A percentile compares a stretch with the other conserved stretches of the same genome.
Conservation (phyloP, 2,888 invertebrate genomes). For the Dynastes tityus region DNA sequence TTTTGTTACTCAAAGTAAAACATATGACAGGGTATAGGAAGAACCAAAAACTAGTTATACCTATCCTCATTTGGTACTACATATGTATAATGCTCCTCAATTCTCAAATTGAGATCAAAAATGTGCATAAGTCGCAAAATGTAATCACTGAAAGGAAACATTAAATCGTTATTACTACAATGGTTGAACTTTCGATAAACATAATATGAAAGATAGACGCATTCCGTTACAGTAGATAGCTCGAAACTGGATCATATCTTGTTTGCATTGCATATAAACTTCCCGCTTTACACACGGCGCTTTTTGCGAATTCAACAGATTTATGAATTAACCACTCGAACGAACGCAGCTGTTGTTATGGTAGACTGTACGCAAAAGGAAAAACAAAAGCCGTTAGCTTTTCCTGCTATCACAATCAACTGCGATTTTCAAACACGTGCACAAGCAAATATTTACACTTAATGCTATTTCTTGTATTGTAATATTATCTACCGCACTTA, state of each 20-base stretch:
- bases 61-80: no score
- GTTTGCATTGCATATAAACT: conserved; percentile 15
- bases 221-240: conserved; percentile 24
- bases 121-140: no score
- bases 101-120: no score
- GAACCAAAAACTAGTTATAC: no score
- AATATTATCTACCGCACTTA: background rate
- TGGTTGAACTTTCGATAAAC: background rate
- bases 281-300: background rate
- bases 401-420: conserved; percentile 30
- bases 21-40: no score
- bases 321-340: conserved; percentile 28
- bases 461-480: background rate
- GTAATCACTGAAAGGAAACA: background rate
- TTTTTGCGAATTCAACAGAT: conserved; percentile 17
- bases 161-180: background rate
- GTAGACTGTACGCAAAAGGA: conserved; percentile 50
- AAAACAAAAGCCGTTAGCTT: conserved; percentile 38
- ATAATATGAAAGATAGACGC: conserved; percentile 21
- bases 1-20: no score
- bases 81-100: no score
- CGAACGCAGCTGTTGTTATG: conserved; percentile 52
- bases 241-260: conserved; percentile 13
- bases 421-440: conserved; percentile 9
- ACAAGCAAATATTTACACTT: conserved; percentile 33